Evolutionary conservation across 2,888 invertebrate genomes (phyloP).

Genomic region (Alviniconcha strummeri): DNA sequence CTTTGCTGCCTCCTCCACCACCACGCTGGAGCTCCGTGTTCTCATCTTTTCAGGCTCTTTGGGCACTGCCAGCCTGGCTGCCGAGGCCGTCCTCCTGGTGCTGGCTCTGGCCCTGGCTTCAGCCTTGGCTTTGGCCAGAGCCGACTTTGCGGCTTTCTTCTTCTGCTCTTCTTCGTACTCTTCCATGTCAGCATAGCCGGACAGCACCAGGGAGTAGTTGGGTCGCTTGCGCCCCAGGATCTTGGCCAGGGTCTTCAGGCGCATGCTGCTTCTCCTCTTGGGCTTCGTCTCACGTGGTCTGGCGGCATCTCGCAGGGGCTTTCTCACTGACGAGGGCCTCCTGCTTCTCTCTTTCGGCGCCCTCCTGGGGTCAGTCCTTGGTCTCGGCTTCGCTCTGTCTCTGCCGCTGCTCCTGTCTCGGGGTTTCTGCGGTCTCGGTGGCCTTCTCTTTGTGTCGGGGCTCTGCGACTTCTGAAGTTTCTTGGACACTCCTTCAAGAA

Average conservation of each 20-base stretch:
- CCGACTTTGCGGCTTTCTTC: slow-evolving; percentile 31
- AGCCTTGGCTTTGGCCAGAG: slow-evolving; percentile 30
- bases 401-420: background rate
- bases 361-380: background rate
- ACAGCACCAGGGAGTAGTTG: slow-evolving; percentile 28
- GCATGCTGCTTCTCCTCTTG: slow-evolving; percentile 29
- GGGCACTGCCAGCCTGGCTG: background rate
- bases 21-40: slow-evolving; percentile 9
- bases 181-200: slow-evolving; percentile 33
- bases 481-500: slow-evolving; percentile 28
- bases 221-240: slow-evolving; percentile 26
- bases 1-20: background rate
- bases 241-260: slow-evolving; percentile 29
- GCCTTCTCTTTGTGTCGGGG: background rate
- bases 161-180: slow-evolving; percentile 34
- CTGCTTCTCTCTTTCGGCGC: slow-evolving; percentile 13
- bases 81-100: background rate
- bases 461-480: slow-evolving; percentile 27
- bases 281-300: background rate
- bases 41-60: slow-evolving; percentile 21
- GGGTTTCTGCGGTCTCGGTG: background rate
- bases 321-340: slow-evolving; percentile 12
- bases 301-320: background rate
- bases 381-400: slow-evolving; percentile 2
- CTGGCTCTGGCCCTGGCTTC: slow-evolving; percentile 32